Evolutionary conservation across 1,140 invertebrate genomes (phyloP).

Genomic region (Mesaphorura yosii): DNA sequence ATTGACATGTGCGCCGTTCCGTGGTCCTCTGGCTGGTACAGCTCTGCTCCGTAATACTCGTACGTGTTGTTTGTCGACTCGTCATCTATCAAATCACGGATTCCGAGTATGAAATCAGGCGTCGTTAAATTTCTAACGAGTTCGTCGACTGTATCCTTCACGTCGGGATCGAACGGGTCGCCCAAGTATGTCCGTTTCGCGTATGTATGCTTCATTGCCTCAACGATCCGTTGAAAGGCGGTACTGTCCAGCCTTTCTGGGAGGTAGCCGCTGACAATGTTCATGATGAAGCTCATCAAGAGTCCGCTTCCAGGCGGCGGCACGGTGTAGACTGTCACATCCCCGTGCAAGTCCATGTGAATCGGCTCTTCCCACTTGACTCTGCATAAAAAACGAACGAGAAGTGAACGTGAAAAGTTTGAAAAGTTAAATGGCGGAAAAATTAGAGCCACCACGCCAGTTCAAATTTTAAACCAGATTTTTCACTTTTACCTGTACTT

Average conservation of each 20-base stretch:
- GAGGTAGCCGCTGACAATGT: constrained; percentile 62
- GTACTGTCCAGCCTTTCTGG: constrained; percentile 34
- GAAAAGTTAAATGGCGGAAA: background rate
- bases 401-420: background rate
- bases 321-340: constrained; percentile 53
- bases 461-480: too few relatives aligned
- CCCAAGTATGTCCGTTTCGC: constrained; percentile 71
- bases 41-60: constrained; percentile 54
- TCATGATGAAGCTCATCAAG: constrained; percentile 66
- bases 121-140: constrained; percentile 31
- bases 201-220: constrained; percentile 86
- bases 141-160: constrained; percentile 14
- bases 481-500: constrained; percentile 64
- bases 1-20: constrained; percentile 87
- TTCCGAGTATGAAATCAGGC: constrained; percentile 47
- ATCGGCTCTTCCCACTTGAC: constrained; percentile 54
- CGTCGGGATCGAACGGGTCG: constrained; percentile 70
- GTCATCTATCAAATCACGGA: constrained; percentile 56
- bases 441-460: constrained; percentile 34
- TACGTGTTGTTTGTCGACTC: constrained; percentile 52
- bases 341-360: constrained; percentile 43
- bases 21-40: constrained; percentile 49
- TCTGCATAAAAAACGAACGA: constrained; percentile 38
- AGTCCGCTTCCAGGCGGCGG: constrained; percentile 69
- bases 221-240: constrained; percentile 70